Evolutionary conservation across 2,888 invertebrate species (phyloP).

Genomic region (Drosophila ezoana): DNA sequence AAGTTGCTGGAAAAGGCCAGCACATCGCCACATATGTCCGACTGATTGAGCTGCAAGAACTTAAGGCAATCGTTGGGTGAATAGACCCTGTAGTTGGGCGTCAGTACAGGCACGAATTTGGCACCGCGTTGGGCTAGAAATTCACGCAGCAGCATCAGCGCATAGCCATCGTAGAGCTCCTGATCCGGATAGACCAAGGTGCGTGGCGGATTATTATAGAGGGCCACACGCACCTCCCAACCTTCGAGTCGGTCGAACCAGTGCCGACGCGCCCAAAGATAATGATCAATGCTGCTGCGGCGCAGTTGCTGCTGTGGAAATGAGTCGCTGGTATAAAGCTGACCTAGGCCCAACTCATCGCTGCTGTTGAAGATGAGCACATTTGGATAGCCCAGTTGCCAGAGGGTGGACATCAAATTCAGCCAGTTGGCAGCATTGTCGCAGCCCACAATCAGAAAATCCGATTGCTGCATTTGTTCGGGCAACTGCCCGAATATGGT

Average conservation of each 20-base stretch:
- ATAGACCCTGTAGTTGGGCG: constrained; percentile 24
- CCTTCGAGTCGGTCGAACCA: constrained; percentile 50
- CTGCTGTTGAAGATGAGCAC: constrained; percentile 50
- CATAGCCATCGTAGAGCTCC: constrained; percentile 54
- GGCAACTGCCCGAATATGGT: constrained; percentile 32
- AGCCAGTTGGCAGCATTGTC: constrained; percentile 30
- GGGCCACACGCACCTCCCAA: constrained; percentile 52
- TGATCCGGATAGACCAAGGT: constrained; percentile 46
- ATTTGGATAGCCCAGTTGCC: constrained; percentile 51
- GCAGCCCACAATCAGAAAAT: constrained; percentile 43
- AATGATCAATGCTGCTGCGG: constrained; percentile 28
- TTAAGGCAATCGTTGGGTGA: constrained; percentile 47
- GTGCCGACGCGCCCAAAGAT: constrained; percentile 45
- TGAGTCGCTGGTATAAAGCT: constrained; percentile 22
- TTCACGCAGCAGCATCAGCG: constrained; percentile 38
- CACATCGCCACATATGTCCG: constrained; percentile 52
- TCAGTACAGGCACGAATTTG: constrained; percentile 39
- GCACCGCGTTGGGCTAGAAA: constrained; percentile 39
- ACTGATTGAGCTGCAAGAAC: constrained; percentile 9
- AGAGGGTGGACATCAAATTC: constrained; percentile 24
- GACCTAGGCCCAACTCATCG: not conserved
- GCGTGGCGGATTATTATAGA: constrained; percentile 63
- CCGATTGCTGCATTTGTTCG: constrained; percentile 34
- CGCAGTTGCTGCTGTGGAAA: constrained; percentile 37
- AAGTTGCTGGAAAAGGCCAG: constrained; percentile 33